A percentile compares a stretch with the other conserved stretches of the same genome.
These are phyloP conservation scores for Aelia acuminata DNA, from an alignment of 2,888 invertebrate genomes.

Conservation along the genomic window DNA sequence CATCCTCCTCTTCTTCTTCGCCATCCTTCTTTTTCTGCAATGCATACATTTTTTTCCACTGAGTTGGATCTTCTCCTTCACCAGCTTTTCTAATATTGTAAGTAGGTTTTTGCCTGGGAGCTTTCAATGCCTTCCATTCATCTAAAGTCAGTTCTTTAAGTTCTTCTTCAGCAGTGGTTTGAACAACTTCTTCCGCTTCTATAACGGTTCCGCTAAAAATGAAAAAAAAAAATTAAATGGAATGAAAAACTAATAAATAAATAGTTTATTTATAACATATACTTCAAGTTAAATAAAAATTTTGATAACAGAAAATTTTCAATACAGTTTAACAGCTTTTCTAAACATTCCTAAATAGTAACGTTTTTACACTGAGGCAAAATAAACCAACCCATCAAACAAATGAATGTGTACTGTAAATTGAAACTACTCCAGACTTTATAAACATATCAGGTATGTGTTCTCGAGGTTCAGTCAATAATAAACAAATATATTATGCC, in stretches of 20 bases:
- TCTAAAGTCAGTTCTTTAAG: conserved; percentile 88
- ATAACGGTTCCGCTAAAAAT: conserved; percentile 60
- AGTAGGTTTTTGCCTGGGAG: conserved; percentile 85
- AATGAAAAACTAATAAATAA: neutral
- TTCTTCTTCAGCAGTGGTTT: conserved; percentile 68
- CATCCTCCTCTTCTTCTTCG: conserved; percentile 69
- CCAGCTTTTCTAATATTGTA: conserved; percentile 94
- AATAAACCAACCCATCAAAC: too few species aligned
- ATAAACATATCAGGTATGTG: too few species aligned
- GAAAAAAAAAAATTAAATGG: conserved; percentile 19
- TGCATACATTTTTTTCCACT: conserved; percentile 93
- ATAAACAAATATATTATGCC: too few species aligned
- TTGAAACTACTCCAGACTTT: too few species aligned
- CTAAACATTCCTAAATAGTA: too few species aligned
- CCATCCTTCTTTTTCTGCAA: conserved; percentile 79
- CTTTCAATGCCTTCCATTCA: conserved; percentile 92
- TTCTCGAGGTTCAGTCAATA: too few species aligned
- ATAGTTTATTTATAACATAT: neutral
- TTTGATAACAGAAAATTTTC: neutral
- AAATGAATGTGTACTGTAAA: too few species aligned
- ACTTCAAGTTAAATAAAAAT: neutral
- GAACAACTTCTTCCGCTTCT: conserved; percentile 67
- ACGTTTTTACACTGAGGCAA: too few species aligned
- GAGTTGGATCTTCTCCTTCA: conserved; percentile 90
- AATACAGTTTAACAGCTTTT: too few species aligned